These are phyloP conservation scores for Meloe dianella DNA, from an alignment of 2,888 invertebrate species.

Conservation along the genomic window DNA sequence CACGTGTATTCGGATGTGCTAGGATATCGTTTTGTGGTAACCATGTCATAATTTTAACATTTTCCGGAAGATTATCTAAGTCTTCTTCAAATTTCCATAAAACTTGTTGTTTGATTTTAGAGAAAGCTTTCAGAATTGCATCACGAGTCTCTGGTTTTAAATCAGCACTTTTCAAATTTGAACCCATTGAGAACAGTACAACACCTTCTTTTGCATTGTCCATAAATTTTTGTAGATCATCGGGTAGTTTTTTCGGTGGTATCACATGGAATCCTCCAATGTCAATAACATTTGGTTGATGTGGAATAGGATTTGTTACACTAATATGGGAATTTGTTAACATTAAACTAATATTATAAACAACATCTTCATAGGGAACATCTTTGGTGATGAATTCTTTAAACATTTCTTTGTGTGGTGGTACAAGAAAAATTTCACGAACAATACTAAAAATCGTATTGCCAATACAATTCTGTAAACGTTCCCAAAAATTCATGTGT, in stretches of 20 bases:
- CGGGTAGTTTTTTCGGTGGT: constrained; percentile 43
- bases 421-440: constrained; percentile 31
- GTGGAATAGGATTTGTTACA: constrained; percentile 60
- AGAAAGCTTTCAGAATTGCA: constrained; percentile 51
- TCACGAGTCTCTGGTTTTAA: constrained; percentile 47
- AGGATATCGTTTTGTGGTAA: constrained; percentile 47
- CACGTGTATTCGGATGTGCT: constrained; percentile 63
- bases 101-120: constrained; percentile 55
- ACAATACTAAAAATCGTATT: constrained; percentile 42
- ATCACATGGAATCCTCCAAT: constrained; percentile 63
- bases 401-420: constrained; percentile 38
- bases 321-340: constrained; percentile 60
- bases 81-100: constrained; percentile 60
- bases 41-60: constrained; percentile 57
- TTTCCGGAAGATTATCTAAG: constrained; percentile 49
- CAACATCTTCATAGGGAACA: constrained; percentile 39
- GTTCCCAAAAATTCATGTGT: constrained; percentile 61
- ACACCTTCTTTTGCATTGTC: constrained; percentile 41
- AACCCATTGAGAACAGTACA: constrained; percentile 58
- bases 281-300: constrained; percentile 64
- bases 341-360: constrained; percentile 45
- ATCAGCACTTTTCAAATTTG: constrained; percentile 52
- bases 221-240: constrained; percentile 40
- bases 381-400: constrained; percentile 44
- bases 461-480: constrained; percentile 61